phyloP scores from a whole-genome alignment of 1,140 invertebrate species.

The Rhyzopertha dominica region DNA sequence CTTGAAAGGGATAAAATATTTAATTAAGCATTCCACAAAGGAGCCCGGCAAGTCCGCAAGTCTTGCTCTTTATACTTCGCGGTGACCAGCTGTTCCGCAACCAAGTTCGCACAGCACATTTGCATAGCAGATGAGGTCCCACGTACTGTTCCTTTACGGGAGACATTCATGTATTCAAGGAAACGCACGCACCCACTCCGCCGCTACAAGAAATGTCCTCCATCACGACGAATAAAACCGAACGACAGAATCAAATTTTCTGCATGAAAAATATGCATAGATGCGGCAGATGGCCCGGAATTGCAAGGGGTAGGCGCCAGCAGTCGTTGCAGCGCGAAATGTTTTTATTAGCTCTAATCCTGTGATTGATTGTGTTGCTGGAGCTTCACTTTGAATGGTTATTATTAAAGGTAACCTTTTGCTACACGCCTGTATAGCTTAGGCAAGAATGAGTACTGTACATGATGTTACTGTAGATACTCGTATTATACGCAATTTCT shows the following conservation, averaged over 20 bases:
- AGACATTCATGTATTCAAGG: slow-evolving; percentile 5
- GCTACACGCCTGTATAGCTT: no score
- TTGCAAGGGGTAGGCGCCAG: slow-evolving; percentile 34
- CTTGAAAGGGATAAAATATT: no score
- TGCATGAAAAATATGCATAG: slow-evolving; percentile 37
- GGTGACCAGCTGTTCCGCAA: slow-evolving; percentile 32
- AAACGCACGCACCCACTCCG: neutral
- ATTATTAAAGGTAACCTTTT: slow-evolving; percentile 35
- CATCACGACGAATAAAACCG: neutral
- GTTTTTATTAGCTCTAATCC: slow-evolving; percentile 46
- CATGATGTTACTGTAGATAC: no score
- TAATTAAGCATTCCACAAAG: slow-evolving; percentile 32
- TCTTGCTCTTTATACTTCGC: slow-evolving; percentile 38
- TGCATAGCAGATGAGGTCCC: slow-evolving; percentile 36
- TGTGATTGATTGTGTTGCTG: slow-evolving; percentile 42
- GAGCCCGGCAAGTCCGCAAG: slow-evolving; percentile 22
- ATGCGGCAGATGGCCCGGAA: slow-evolving; percentile 39
- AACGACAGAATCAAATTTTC: slow-evolving; percentile 29
- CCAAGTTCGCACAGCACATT: slow-evolving; percentile 33
- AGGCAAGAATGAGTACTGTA: no score
- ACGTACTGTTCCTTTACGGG: slow-evolving; percentile 16
- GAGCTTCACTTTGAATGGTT: slow-evolving; percentile 27
- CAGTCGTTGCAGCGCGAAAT: slow-evolving; percentile 41
- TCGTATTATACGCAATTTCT: no score
- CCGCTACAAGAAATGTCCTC: no score